Base-by-base conservation (phyloP, 1,140 invertebrate genomes). In the Eubasilissa regina region DNA sequence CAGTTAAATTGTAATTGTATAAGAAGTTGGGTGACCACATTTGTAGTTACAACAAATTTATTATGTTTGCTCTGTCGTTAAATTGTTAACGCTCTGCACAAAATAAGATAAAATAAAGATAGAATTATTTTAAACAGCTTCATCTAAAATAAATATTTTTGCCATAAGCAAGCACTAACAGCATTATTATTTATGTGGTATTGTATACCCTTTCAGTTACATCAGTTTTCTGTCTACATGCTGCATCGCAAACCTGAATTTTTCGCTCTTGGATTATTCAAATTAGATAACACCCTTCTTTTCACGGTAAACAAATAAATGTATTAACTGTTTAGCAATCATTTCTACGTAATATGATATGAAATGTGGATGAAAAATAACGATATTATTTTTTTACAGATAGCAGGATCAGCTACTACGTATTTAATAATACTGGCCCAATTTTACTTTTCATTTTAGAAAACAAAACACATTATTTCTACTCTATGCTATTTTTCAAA, bases 361-460 rank as follows among this genome's bases (percentile, higher is more conserved):
- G 17, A 12, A 6, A 4, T 53, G n/a, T 0, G 4, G 4, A 12
- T 13, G 11, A n/a, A n/a, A 53, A 13, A n/a, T 53, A 53, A 9
- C 0, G 0, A 11, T 9, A 56, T 56, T 15, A 56, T 56, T 56
- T 56, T 56, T 56, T 17, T 19, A 56, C 53, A 56, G 53, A 56
- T 56, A 19, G 53, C 53, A 17, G 53, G 53, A 1, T 56, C 53
- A 9, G 13, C 53, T 9, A 56, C 53, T 9, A 56, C 53, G n/a
- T 56, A 56, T 56, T 17, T 56, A 19, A 17, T 56, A 17, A 56
- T 56, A 17, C 19, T 56, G 19, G 53, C 53, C n/a, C 53, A 56
- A 10, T 56, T 56, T n/a, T 56, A 56, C 19, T 17, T 56, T 4
- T 56, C 53, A 35, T 3, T 35, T n/a, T n/a, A n/a, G n/a, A n/a